Conservation (phyloP, 2,888 invertebrate species). For the Lepidochitona cinerea region DNA sequence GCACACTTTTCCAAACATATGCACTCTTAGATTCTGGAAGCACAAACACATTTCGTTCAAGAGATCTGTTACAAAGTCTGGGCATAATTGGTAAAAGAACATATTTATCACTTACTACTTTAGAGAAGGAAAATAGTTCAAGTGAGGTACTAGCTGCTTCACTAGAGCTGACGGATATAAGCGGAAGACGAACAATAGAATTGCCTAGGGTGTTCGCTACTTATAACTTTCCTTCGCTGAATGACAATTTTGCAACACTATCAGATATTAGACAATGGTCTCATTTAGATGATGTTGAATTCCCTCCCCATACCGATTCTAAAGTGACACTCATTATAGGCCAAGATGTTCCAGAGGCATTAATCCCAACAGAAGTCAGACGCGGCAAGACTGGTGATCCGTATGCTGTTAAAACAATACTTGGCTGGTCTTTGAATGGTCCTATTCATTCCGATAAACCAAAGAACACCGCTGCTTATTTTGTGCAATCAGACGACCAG, state of each 20-base stretch:
- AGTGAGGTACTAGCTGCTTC: neutral
- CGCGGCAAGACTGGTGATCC: slow-evolving; percentile 5
- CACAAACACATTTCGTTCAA: neutral
- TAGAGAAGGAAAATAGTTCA: neutral
- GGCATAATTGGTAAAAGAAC: neutral
- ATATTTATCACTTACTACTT: neutral
- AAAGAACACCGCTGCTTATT: neutral
- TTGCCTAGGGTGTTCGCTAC: neutral
- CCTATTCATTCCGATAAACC: neutral
- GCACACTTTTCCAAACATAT: neutral
- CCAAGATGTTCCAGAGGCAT: neutral
- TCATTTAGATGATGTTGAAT: neutral
- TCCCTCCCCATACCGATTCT: neutral
- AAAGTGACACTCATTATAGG: neutral
- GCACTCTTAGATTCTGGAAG: neutral
- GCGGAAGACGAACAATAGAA: neutral
- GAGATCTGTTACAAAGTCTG: neutral
- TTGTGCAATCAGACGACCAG: slow-evolving; percentile 77
- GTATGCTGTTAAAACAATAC: slow-evolving; percentile 13
- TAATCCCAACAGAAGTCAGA: neutral
- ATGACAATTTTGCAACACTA: too few species aligned
- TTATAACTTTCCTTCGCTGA: neutral
- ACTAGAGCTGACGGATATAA: neutral
- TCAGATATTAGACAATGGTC: too few species aligned
- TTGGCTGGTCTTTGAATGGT: slow-evolving; percentile 26